phyloP scores from a whole-genome alignment of 2,797 vertebrate species.

The Pangasius mekongensis region DNA sequence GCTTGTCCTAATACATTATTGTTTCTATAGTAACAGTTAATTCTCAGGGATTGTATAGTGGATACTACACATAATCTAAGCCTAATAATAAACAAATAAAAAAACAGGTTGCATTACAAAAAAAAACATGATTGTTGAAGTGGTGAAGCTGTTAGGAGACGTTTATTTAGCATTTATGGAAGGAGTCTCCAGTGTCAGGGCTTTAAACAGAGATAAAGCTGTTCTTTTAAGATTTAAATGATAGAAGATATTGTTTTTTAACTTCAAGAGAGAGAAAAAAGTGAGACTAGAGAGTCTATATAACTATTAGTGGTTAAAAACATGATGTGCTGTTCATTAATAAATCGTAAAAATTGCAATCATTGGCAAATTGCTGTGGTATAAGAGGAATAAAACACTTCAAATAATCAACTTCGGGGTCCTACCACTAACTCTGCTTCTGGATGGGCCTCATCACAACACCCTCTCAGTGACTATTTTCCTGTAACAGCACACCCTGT shows the following conservation, averaged over 20 bases:
- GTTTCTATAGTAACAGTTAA: not conserved
- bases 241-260: not conserved
- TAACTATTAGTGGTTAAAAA: not conserved
- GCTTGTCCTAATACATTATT: not conserved
- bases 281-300: not conserved
- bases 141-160: not conserved
- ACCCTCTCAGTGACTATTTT: not conserved
- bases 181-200: not conserved
- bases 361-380: not conserved
- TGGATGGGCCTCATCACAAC: not conserved
- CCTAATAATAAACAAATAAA: not conserved
- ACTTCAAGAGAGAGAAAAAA: not conserved
- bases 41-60: not conserved
- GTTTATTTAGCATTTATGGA: not conserved
- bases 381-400: not conserved
- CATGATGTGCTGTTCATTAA: not conserved
- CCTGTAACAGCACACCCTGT: not conserved
- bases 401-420: too few species aligned
- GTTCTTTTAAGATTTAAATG: not conserved
- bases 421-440: not conserved
- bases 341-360: not conserved
- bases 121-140: not conserved
- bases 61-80: not conserved
- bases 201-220: not conserved
- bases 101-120: not conserved